Evolutionary conservation across 1,140 invertebrate species (phyloP).

Genomic region (Cotesia typhae): DNA sequence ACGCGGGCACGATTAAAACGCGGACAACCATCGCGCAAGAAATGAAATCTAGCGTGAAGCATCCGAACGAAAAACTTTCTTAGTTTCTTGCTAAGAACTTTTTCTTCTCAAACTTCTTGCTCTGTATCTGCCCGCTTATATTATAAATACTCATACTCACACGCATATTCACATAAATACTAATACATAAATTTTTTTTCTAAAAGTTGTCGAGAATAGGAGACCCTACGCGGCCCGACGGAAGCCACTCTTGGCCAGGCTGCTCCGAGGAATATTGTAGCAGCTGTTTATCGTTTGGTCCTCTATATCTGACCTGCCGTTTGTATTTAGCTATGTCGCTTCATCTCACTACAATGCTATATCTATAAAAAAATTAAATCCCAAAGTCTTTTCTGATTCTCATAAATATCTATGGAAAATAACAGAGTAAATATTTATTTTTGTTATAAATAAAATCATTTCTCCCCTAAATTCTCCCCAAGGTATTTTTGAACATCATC

Average conservation of each 20-base stretch:
- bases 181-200: background rate
- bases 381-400: background rate
- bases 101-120: slow-evolving; percentile 7
- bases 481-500: too few species aligned
- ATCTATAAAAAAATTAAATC: background rate
- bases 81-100: slow-evolving; percentile 6
- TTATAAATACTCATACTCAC: slow-evolving; percentile 10
- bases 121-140: too few species aligned
- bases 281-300: slow-evolving; percentile 38
- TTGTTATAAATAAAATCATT: slow-evolving; percentile 7
- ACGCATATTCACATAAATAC: background rate
- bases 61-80: slow-evolving; percentile 43
- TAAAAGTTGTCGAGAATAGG: slow-evolving; percentile 18
- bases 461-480: too few species aligned
- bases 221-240: slow-evolving; percentile 34
- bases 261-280: background rate
- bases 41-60: slow-evolving; percentile 52
- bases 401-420: slow-evolving; percentile 7
- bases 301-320: slow-evolving; percentile 18
- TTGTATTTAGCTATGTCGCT: background rate
- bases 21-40: slow-evolving; percentile 42
- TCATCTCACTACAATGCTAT: slow-evolving; percentile 13
- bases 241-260: slow-evolving; percentile 32
- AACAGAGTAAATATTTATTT: too few species aligned
- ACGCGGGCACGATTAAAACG: slow-evolving; percentile 35